A percentile compares a stretch with the other conserved stretches of the same genome.
phyloP scores from a whole-genome alignment of 2,888 invertebrate genomes.

The Acanthacorydalis orientalis region DNA sequence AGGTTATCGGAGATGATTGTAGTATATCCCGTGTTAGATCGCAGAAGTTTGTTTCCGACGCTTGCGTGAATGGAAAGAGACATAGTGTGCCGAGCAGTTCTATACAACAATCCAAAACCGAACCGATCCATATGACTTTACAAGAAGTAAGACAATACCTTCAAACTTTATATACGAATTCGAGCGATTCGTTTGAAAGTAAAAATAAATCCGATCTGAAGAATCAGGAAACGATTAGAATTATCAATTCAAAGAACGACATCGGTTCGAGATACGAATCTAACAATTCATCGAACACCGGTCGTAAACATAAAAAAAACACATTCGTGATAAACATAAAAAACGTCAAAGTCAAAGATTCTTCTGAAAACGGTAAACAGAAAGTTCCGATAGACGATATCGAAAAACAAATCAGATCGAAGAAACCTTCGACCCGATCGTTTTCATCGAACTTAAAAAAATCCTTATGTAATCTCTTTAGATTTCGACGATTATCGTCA shows the following conservation, averaged over 20 bases:
- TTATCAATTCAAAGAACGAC: conserved; percentile 17
- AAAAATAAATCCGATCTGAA: conserved; percentile 23
- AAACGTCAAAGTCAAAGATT: conserved; percentile 36
- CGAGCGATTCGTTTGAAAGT: conserved; percentile 45
- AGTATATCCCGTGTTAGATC: conserved; percentile 24
- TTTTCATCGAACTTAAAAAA: conserved; percentile 65
- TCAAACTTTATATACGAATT: conserved; percentile 64
- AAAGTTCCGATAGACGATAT: conserved; percentile 19
- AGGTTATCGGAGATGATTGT: conserved; percentile 23
- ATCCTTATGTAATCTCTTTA: conserved; percentile 71
- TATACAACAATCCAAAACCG: conserved; percentile 38
- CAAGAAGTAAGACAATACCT: conserved; percentile 72
- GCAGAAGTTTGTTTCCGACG: conserved; percentile 22
- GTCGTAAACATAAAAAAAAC: conserved; percentile 32
- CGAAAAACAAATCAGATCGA: conserved; percentile 30
- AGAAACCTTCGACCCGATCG: conserved; percentile 46
- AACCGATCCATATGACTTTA: conserved; percentile 69
- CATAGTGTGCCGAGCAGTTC: conserved; percentile 55
- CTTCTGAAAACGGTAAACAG: conserved; percentile 16
- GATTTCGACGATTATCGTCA: conserved; percentile 41
- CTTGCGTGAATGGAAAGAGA: conserved; percentile 34
- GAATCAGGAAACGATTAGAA: conserved; percentile 10
- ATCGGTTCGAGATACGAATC: conserved; percentile 12
- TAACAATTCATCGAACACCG: conserved; percentile 31
- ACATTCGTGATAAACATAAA: conserved; percentile 42